Evolutionary conservation across 2,888 invertebrate genomes (phyloP).

Genomic region (Strigamia transsilvanica): DNA sequence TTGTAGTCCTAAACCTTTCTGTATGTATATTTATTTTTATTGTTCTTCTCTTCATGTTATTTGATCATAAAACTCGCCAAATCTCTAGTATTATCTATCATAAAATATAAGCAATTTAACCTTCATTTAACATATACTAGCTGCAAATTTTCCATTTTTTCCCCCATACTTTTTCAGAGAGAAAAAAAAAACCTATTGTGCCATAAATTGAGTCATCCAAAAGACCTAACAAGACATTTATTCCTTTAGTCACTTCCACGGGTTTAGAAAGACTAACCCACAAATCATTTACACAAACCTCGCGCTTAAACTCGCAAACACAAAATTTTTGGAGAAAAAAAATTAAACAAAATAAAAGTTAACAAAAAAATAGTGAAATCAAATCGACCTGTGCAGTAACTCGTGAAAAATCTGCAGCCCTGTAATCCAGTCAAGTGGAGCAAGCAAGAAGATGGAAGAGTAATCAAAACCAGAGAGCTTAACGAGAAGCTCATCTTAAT

Average conservation of each 20-base stretch:
- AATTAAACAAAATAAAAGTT: neutral
- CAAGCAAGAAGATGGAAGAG: neutral
- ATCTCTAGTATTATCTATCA: too few relatives aligned
- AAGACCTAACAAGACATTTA: neutral
- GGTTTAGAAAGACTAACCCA: neutral
- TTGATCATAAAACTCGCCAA: too few relatives aligned
- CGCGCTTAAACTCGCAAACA: neutral
- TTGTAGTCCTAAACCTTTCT: too few relatives aligned
- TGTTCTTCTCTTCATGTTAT: too few relatives aligned
- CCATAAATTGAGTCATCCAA: neutral
- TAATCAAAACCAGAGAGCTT: conserved; percentile 31
- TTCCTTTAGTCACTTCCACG: neutral
- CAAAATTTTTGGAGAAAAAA: neutral
- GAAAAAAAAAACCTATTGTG: neutral
- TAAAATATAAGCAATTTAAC: too few relatives aligned
- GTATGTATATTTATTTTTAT: too few relatives aligned
- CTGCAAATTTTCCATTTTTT: neutral
- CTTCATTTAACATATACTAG: neutral
- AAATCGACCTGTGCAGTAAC: conserved; percentile 35
- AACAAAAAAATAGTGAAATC: neutral
- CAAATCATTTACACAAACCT: neutral
- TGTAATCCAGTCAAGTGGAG: conserved; percentile 34
- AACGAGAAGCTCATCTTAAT: conserved; percentile 34
- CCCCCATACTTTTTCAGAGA: neutral
- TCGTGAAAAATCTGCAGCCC: conserved; percentile 1